phyloP scores from a whole-genome alignment of 2,888 invertebrate species.

The Drosophila atroscutellata region DNA sequence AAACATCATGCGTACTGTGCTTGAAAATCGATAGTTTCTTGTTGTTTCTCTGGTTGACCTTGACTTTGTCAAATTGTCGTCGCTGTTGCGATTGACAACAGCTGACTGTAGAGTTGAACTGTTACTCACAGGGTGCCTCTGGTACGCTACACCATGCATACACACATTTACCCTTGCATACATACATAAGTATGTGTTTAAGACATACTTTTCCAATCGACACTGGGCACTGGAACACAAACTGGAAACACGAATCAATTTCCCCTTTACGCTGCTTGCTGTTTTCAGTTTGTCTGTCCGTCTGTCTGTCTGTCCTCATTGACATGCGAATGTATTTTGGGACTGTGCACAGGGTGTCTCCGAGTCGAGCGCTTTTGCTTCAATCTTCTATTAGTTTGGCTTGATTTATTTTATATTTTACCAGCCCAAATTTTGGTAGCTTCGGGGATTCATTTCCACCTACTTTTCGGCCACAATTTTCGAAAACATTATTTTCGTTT shows the following conservation, averaged over 20 bases:
- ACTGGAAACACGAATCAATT: neutral
- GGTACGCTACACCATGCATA: neutral
- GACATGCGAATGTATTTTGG: neutral
- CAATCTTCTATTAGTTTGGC: neutral
- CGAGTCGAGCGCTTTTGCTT: neutral
- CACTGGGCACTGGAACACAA: neutral
- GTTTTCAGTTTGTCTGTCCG: neutral
- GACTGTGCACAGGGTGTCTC: neutral
- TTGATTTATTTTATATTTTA: neutral
- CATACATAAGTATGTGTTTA: neutral
- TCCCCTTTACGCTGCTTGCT: neutral
- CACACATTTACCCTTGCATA: neutral
- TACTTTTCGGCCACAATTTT: neutral
- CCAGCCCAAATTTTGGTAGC: neutral
- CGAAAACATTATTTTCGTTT: neutral
- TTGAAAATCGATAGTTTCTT: slow-evolving; percentile 45
- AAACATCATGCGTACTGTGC: neutral
- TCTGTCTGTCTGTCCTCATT: neutral
- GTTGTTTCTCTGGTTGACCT: slow-evolving; percentile 48
- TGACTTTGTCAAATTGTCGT: slow-evolving; percentile 41
- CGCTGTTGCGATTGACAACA: slow-evolving; percentile 11
- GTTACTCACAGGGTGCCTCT: neutral
- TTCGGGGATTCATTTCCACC: neutral
- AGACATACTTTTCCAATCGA: neutral
- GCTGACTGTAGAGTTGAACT: slow-evolving; percentile 10